Evolutionary conservation across 2,888 invertebrate species (phyloP), one percentile per base, ranked within the genome.

Genomic region (Bombylius major): DNA sequence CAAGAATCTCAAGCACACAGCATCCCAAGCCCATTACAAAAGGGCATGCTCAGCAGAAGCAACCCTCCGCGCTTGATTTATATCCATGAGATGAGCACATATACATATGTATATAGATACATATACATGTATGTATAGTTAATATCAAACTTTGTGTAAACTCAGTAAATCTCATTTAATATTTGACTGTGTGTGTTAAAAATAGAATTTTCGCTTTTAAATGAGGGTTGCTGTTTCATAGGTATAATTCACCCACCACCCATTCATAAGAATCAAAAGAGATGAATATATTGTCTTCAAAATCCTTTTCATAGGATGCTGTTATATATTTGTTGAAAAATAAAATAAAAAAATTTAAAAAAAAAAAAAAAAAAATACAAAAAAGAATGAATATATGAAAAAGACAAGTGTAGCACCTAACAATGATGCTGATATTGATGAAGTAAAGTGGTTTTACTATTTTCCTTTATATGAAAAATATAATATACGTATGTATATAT

Each of bases 121-220:
- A 23, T 11, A 23, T 31, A 8, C 47, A 9, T 11, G 13, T 14
- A 14, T 31, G 7, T 14, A 14, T 32, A 48, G 14, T 49, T 14
- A 49, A 42, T 49, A 49, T 44, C 54, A 23, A 31, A 49, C 33
- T 50, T 31, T 14, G 49, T 44, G 42, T 48, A 42, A 11, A 11
- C 36, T 50, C 50, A 50, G 54, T 54, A 54, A 54, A 54, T 54
- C 54, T 54, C 54, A 54, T 54, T 54, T 54, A 54, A 50, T 33
- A 45, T 49, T 44, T 32, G 31, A 34, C 50, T 49, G 54, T 54
- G 54, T 54, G 50, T 23, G 54, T 54, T 54, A 42, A 44, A 49
- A 44, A 49, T 49, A 44, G 45, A 49, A 54, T 54, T 54, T 54
- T 48, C 44, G 49, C 48, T 12, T 53, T 23, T 36, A 53, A 31